A percentile compares a stretch with the other conserved stretches of the same genome.
phyloP scores from a whole-genome alignment of 2,113 vertebrate genomes.

The Lamprologus speciosus region DNA sequence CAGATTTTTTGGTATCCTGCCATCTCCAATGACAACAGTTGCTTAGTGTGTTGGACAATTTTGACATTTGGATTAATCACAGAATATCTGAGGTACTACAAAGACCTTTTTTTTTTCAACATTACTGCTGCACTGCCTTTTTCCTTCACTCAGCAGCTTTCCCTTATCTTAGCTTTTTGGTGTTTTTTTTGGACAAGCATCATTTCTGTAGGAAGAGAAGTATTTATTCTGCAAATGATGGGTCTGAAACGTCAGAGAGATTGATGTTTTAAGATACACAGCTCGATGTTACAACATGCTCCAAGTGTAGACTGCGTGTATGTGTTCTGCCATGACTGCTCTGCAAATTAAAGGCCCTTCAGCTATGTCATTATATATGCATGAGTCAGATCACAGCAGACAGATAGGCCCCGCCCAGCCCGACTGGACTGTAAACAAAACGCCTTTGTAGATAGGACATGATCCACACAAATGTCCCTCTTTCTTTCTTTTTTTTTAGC shows the following conservation, averaged over 20 bases:
- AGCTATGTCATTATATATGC: background rate
- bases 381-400: background rate
- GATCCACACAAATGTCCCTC: background rate
- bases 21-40: background rate
- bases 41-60: background rate
- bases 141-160: background rate
- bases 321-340: background rate
- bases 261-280: background rate
- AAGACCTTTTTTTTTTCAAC: fast-evolving
- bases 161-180: background rate
- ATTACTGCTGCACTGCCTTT: background rate
- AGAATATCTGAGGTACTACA: background rate
- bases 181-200: background rate
- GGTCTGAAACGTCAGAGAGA: background rate
- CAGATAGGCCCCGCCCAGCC: background rate
- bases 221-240: background rate
- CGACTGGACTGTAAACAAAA: background rate
- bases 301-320: background rate
- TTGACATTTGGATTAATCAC: background rate
- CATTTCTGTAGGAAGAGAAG: background rate
- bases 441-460: background rate
- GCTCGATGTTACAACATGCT: background rate
- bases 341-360: background rate
- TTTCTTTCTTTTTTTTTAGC: no score
- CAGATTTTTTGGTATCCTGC: background rate